phyloP scores from a whole-genome alignment of 2,113 vertebrate species.

The western clawed frog (Xenopus tropicalis) region DNA sequence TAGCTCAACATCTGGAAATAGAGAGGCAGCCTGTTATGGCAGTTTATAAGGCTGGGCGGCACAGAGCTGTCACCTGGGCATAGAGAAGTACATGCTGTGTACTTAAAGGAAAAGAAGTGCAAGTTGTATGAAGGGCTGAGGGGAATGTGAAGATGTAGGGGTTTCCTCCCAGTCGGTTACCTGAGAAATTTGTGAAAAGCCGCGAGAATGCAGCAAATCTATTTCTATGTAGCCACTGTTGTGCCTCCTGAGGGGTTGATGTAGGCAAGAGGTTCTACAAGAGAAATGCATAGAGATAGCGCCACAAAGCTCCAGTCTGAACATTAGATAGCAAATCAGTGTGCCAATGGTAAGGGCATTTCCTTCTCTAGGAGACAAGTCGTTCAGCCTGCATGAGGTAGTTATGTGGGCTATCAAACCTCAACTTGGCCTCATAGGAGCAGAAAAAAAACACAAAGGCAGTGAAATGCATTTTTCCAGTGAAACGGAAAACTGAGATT shows the following conservation, averaged over 20 bases:
- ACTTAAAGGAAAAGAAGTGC: not conserved
- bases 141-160: slow-evolving; percentile 18
- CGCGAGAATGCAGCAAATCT: slow-evolving; percentile 90
- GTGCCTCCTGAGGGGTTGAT: slow-evolving; percentile 89
- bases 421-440: not conserved
- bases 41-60: too few relatives aligned
- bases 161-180: slow-evolving; percentile 51
- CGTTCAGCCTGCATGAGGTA: slow-evolving; percentile 17
- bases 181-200: slow-evolving; percentile 96
- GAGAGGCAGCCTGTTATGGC: too few relatives aligned
- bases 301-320: slow-evolving; percentile 41
- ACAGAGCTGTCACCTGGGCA: too few relatives aligned
- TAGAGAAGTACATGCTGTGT: too few relatives aligned
- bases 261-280: slow-evolving; percentile 89
- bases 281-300: slow-evolving; percentile 42
- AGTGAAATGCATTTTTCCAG: not conserved
- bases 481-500: not conserved
- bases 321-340: slow-evolving; percentile 32
- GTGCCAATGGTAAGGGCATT: slow-evolving; percentile 36
- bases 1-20: too few relatives aligned
- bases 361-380: slow-evolving; percentile 36
- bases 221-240: slow-evolving; percentile 94
- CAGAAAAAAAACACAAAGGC: not conserved
- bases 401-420: slow-evolving; percentile 20
- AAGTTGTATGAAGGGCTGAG: slow-evolving; percentile 20